phyloP scores from a whole-genome alignment of 2,113 vertebrate species.

The Leptobrachium ailaonicum region DNA sequence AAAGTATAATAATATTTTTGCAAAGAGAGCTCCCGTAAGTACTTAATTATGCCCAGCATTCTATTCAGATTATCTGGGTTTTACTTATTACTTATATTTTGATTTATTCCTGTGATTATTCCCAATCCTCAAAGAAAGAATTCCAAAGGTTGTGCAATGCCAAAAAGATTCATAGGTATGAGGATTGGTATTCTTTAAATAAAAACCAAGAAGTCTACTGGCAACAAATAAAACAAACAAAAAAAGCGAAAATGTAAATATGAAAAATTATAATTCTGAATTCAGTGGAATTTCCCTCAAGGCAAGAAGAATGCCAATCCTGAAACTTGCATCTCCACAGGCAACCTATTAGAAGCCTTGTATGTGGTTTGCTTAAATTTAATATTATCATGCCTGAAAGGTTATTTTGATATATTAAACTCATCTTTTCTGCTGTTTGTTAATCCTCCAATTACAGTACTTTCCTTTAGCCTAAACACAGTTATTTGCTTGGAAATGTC shows the following conservation, averaged over 20 bases:
- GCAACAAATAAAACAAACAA: background rate
- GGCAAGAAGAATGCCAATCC: constrained; percentile 4
- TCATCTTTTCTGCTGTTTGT: constrained; percentile 34
- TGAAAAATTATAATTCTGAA: constrained; percentile 22
- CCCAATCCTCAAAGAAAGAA: constrained; percentile 14
- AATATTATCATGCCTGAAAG: constrained; percentile 24
- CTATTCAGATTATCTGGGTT: constrained; percentile 34
- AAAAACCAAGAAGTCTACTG: constrained; percentile 8
- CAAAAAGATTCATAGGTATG: constrained; percentile 33
- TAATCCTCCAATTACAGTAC: constrained; percentile 43
- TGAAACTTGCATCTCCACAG: constrained; percentile 6
- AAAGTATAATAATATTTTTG: constrained; percentile 45
- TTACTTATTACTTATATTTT: constrained; percentile 36
- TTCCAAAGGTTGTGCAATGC: constrained; percentile 39
- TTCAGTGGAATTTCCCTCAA: constrained; percentile 35
- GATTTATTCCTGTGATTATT: constrained; percentile 38
- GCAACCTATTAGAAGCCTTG: constrained; percentile 1
- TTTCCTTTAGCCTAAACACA: constrained; percentile 22
- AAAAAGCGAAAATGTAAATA: constrained; percentile 32
- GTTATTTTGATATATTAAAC: constrained; percentile 31
- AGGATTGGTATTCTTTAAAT: constrained; percentile 13
- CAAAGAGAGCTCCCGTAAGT: constrained; percentile 44
- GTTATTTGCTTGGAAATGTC: constrained; percentile 29
- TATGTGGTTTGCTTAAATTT: constrained; percentile 46
- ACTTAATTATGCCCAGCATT: constrained; percentile 48